Evolutionary conservation across 2,113 vertebrate genomes (phyloP).

Genomic region (Takifugu flavidus): DNA sequence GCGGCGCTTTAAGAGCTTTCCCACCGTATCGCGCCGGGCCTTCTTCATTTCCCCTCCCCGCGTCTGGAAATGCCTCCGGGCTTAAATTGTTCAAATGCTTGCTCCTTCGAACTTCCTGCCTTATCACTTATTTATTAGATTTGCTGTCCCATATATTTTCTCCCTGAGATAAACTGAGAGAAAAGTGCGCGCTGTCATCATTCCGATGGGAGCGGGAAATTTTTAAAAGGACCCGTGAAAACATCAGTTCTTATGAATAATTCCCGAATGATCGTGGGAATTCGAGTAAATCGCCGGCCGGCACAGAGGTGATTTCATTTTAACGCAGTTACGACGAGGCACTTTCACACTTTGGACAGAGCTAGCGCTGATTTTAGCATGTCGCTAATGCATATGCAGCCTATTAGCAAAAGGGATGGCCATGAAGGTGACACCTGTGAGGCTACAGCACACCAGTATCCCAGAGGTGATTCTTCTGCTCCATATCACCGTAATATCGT

Average conservation of each 20-base stretch:
- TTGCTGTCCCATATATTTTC: slow-evolving; percentile 65
- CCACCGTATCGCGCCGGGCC: slow-evolving; percentile 51
- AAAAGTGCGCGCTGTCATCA: slow-evolving; percentile 55
- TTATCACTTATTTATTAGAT: slow-evolving; percentile 75
- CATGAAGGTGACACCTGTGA: no score
- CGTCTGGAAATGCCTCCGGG: slow-evolving; percentile 59
- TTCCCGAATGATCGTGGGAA: slow-evolving; percentile 34
- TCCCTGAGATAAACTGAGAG: slow-evolving; percentile 62
- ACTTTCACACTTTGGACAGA: no score
- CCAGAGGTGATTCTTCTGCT: no score
- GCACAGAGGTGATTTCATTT: background rate
- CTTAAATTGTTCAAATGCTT: slow-evolving; percentile 69
- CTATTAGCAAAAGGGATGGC: no score
- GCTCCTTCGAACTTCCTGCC: slow-evolving; percentile 54
- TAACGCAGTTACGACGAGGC: no score
- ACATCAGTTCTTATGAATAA: slow-evolving; percentile 54
- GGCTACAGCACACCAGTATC: no score
- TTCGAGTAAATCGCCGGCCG: slow-evolving; percentile 29
- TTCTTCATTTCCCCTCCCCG: slow-evolving; percentile 24
- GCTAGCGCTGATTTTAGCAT: no score
- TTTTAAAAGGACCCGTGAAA: slow-evolving; percentile 52
- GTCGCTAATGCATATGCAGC: no score
- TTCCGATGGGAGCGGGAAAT: slow-evolving; percentile 27
- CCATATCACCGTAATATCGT: no score
- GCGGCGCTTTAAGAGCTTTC: slow-evolving; percentile 48